phyloP scores from a whole-genome alignment of 2,888 invertebrate species.

The Eudiplozoon nipponicum region DNA sequence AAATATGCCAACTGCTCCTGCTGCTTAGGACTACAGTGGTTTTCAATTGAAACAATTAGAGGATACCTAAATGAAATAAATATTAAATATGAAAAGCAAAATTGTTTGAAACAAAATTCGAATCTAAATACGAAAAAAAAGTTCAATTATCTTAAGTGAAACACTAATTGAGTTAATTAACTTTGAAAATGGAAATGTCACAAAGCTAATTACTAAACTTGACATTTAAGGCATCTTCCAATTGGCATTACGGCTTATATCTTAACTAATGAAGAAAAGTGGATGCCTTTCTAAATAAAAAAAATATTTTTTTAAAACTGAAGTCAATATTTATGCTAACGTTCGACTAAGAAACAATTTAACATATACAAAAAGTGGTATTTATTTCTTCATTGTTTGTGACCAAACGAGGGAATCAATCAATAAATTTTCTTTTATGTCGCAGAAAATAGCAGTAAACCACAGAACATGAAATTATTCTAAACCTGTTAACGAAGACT shows the following conservation, averaged over 20 bases:
- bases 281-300: not conserved
- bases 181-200: too few relatives aligned
- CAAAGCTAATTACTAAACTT: too few relatives aligned
- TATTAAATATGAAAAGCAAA: not conserved
- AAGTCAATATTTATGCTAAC: not conserved
- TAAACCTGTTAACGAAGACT: too few relatives aligned
- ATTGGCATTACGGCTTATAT: too few relatives aligned
- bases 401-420: too few relatives aligned
- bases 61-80: constrained; percentile 22
- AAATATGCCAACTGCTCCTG: constrained; percentile 24
- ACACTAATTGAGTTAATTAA: too few relatives aligned
- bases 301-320: not conserved
- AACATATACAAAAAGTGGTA: too few relatives aligned
- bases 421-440: too few relatives aligned
- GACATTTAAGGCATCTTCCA: too few relatives aligned
- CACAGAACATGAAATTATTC: too few relatives aligned
- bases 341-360: not conserved
- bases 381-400: too few relatives aligned
- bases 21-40: constrained; percentile 26
- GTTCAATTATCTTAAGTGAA: not conserved
- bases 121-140: not conserved
- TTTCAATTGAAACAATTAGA: constrained; percentile 26
- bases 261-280: not conserved
- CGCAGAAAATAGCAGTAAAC: too few relatives aligned
- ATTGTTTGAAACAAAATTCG: not conserved